Evolutionary conservation across 92 coral and sea anemone genomes (phyloP), one percentile per base, ranked within the genome.

Genomic region (Parazoanthus darwini): DNA sequence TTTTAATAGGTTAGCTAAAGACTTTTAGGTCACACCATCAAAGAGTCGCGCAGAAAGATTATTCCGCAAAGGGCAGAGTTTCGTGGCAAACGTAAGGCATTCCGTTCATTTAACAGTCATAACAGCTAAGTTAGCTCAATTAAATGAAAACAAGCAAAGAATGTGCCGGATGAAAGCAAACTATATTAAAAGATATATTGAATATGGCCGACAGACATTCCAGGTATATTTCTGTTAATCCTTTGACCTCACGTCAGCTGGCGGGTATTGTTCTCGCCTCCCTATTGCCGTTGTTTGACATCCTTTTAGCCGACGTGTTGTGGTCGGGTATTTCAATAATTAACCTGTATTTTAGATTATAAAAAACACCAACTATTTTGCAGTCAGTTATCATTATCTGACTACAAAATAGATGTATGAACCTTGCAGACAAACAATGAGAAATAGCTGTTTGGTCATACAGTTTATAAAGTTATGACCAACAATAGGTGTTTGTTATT

Each of bases 191-290:
- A 22, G 25, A 36, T 4, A 56, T 33, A 54, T 35, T 35, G 68
- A 56, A 80, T 33, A 50, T 80, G 85, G 85, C 85, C 68, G 85
- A 59, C 72, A 26, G 71, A 33, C 85, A 80, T 80, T 58, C 68
- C 85, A 54, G 8, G 68, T 36, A 54, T 80, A 65, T 35, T 71
- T 66, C 33, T 74, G 35, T 9, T 86, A 73, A 50, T 86, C 77
- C 83, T 44, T n/a, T 86, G 14, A 36, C 80, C 68, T 8, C 25
- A 20, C 59, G 70, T 48, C 13, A 46, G 22, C 38, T 56, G 4
- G 1, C 68, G 25, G 6, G 68, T 20, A 80, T 80, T 80, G 46
- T 80, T 80, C 44, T 15, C 59, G 25, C 23, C 33, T 43, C 43
- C 15, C 73, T 18, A 8, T 26, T 35, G 85, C 73, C 42, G 38